Evolutionary conservation across 1,140 invertebrate genomes (phyloP), one percentile per base, ranked within the genome.

Genomic region (Metopolophium dirhodum): DNA sequence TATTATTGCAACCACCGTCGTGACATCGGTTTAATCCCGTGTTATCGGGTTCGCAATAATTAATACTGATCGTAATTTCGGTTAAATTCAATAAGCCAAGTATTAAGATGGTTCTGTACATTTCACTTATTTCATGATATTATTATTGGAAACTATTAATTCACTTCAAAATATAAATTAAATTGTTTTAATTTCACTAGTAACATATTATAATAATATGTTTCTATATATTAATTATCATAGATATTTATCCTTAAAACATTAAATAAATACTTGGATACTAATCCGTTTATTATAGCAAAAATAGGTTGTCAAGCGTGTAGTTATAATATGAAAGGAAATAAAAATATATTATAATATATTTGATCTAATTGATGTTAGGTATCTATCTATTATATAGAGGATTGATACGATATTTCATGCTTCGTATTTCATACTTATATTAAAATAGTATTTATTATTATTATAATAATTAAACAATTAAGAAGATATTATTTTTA

Each of bases 1-100:
- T 82, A 82, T 41, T 41, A 85, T 85, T 85, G 23, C 83, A 85
- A 30, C 83, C 83, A 85, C 83, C 83, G 45, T 85, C 83, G 22
- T 85, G 83, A 45, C 83, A 85, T 41, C 2, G 26, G 41, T 85
- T 85, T 85, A 85, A 45, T 45, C 83, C 83, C 3, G 20, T 45
- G 9, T 45, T 26, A 85, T 85, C 83, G 41, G 23, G 37, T 85
- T 26, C 83, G 9, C 83, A 85, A 85, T 26, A 85, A 22, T 83
- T 18, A 83, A 83, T 8, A 85, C 23, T 45, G 8, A 9, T 23
- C 22, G 82, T 23, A 35, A 83, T 83, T 83, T 35, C 7, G 7
- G 37, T 22, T 41, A 83, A 83, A 83, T 83, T 37, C 7, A 83
- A 83, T 83, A 83, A 41, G 41, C 82, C 37, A 83, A 83, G 37